Conservation (phyloP, 2,888 invertebrate genomes). For the Odiellus spinosus region DNA sequence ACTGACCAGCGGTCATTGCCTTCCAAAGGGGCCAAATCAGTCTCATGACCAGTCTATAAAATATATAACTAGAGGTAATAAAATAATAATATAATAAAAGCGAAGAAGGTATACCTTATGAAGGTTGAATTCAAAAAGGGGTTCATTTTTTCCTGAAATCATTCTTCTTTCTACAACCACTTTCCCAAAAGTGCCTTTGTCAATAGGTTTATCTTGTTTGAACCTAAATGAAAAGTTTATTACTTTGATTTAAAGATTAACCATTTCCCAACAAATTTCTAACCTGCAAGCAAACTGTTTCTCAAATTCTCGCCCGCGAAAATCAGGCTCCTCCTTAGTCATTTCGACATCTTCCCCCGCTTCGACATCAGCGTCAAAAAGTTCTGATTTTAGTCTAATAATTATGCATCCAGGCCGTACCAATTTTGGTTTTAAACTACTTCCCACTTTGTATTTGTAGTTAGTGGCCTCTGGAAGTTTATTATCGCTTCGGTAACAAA, state of each 20-base stretch:
- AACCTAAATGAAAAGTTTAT: slow-evolving; percentile 17
- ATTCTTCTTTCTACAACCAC: slow-evolving; percentile 22
- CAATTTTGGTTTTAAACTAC: slow-evolving; percentile 23
- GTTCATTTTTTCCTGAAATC: slow-evolving; percentile 18
- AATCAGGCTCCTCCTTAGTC: slow-evolving; percentile 23
- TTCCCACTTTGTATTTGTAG: slow-evolving; percentile 20
- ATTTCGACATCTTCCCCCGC: slow-evolving; percentile 25
- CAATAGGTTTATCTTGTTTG: slow-evolving; percentile 18
- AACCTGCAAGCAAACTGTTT: slow-evolving; percentile 27
- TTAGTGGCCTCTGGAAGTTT: slow-evolving; percentile 8
- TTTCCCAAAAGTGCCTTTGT: slow-evolving; percentile 25
- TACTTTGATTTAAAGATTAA: no score
- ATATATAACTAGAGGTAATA: not conserved
- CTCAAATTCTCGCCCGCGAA: slow-evolving; percentile 25
- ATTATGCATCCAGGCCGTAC: slow-evolving; percentile 22
- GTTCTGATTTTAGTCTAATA: slow-evolving; percentile 22
- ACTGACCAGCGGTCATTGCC: slow-evolving; percentile 22
- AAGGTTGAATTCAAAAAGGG: slow-evolving; percentile 25
- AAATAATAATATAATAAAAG: not conserved
- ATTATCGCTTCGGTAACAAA: slow-evolving; percentile 22
- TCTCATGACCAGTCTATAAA: slow-evolving; percentile 10
- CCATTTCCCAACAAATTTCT: slow-evolving; percentile 6
- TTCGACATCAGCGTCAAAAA: slow-evolving; percentile 24
- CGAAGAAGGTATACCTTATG: slow-evolving; percentile 19
- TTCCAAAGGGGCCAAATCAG: slow-evolving; percentile 8